Evolutionary conservation across 1,140 invertebrate species (phyloP).

Genomic region (Hylaeus volcanicus): DNA sequence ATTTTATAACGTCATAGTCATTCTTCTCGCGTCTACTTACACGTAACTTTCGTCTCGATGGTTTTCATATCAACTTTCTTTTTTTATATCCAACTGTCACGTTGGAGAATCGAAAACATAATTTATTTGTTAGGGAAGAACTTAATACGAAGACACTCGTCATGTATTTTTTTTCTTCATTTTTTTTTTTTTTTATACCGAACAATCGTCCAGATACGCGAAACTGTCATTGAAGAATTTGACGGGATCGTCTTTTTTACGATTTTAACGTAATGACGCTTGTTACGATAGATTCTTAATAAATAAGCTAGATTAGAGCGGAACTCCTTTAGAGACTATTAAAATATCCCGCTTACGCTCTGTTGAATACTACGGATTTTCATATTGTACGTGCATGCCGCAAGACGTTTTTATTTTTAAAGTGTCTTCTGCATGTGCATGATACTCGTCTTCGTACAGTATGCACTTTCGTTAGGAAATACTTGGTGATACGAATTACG

Average conservation of each 20-base stretch:
- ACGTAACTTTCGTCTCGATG: conserved; percentile 7
- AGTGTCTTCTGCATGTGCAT: conserved; percentile 52
- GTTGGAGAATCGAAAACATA: background rate
- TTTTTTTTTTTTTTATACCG: background rate
- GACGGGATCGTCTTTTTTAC: background rate
- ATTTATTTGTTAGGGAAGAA: background rate
- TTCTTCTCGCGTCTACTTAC: conserved; percentile 32
- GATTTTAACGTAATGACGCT: background rate
- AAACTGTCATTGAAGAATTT: background rate
- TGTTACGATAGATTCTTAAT: background rate
- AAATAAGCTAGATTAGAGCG: conserved; percentile 5
- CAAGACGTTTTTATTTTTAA: conserved; percentile 29
- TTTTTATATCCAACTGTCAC: background rate
- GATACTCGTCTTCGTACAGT: conserved; percentile 20
- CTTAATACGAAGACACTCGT: background rate
- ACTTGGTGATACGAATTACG: conserved; percentile 3
- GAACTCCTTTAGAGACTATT: conserved; percentile 19
- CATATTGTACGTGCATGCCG: conserved; percentile 38
- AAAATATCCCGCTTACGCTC: conserved; percentile 27
- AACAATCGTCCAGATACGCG: background rate
- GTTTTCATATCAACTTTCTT: background rate
- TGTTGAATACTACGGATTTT: conserved; percentile 19
- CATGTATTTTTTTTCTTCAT: conserved; percentile 7
- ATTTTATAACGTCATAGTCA: conserved; percentile 24
- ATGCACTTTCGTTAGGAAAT: conserved; percentile 14